Evolutionary conservation across 1,140 invertebrate genomes (phyloP).

Genomic region (Aradophagus sp.): DNA sequence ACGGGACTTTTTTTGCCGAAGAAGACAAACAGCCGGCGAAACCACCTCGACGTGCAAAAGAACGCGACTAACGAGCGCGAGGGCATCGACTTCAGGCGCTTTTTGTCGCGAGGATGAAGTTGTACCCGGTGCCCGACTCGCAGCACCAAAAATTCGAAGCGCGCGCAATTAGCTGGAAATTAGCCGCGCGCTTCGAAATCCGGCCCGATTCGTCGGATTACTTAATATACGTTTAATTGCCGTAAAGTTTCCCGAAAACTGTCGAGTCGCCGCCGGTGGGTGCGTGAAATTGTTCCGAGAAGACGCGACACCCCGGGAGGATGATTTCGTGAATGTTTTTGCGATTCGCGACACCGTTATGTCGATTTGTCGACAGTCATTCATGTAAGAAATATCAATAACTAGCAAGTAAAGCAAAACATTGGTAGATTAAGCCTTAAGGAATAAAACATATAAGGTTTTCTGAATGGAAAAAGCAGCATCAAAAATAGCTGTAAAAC

Average conservation of each 20-base stretch:
- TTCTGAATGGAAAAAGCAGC: no score
- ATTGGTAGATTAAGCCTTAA: no score
- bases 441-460: no score
- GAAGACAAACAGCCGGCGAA: slow-evolving; percentile 8
- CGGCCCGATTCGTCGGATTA: slow-evolving; percentile 39
- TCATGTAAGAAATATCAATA: slow-evolving; percentile 45
- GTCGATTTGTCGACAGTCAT: slow-evolving; percentile 48
- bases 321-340: no score
- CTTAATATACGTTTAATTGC: no score
- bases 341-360: no score
- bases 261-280: no score
- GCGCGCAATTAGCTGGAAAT: slow-evolving; percentile 48
- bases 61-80: slow-evolving; percentile 6
- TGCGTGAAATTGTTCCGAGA: no score
- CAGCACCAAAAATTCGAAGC: slow-evolving; percentile 48
- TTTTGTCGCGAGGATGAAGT: slow-evolving; percentile 55
- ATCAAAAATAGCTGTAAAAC: no score
- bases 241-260: no score
- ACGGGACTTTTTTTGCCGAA: not conserved
- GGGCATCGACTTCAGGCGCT: slow-evolving; percentile 33
- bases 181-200: slow-evolving; percentile 39
- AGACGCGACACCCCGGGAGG: no score
- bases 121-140: slow-evolving; percentile 57
- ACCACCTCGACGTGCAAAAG: slow-evolving; percentile 4
- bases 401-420: slow-evolving; percentile 22